Base-by-base conservation (phyloP, 2,888 invertebrate genomes). In the Zele albiditarsus region DNA sequence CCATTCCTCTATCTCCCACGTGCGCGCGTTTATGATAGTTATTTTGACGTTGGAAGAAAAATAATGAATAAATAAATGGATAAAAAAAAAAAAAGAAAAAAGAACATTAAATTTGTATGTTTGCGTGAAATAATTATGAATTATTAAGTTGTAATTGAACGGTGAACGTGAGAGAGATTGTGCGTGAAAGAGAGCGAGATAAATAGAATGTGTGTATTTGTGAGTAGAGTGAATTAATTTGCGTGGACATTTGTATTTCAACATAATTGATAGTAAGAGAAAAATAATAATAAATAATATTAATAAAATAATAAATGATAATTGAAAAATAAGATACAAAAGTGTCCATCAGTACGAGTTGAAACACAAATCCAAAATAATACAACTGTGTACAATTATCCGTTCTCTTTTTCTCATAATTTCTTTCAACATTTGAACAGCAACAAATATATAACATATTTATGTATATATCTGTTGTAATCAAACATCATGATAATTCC, bases 181-280 rank as follows among this genome's bases (percentile, higher is more conserved):
- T 53, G 53, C 53, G 53, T 60, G 80, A 80, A 83, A 82, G 85
- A 84, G 82, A 85, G 80, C 27, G 60, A 62, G 58, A 76, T 8
- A 25, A 73, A 6, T 46, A 42, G 23, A 53, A 66, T 49, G 53
- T n/a, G 60, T 60, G 57, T 46, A 42, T 63, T 27, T 60, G 49
- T 72, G 71, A 66, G 49, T 58, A 75, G 79, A 79, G 74, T 75
- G 76, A 78, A 82, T 82, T 79, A 88, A 86, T 80, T 62, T 89
- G 88, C 87, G 84, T 89, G 89, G 84, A 85, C 76, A 88, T 89
- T 89, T 89, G 88, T 89, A 89, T 89, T 89, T 89, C 89, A 89
- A 89, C 88, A 89, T 89, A 88, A 79, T 88, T 89, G 86, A 89
- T 89, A 89, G 89, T 87, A 87, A 82, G 84, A 83, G 85, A 88